Evolutionary conservation across 1,140 invertebrate genomes (phyloP), one percentile per base, ranked within the genome.

Genomic region (Trissolcus basalis): DNA sequence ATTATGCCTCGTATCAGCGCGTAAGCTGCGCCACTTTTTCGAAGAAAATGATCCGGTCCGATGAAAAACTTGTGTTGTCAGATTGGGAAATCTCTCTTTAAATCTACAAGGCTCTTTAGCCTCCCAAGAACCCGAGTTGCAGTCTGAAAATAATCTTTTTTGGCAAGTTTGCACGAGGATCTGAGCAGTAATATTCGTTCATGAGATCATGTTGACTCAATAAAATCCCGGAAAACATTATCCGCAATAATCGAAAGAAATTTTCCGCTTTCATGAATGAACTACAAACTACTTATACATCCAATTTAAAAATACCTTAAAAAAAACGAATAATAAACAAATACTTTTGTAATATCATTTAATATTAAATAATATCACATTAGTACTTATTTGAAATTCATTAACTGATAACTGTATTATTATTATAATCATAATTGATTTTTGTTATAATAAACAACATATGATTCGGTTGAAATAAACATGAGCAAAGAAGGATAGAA

Each of bases 51-150:
- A 78, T 78, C 68, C 61, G 9, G 61, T 32, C 49, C 67, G 63
- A 78, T 78, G 77, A 78, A 78, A 78, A 78, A 75, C 60, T 63
- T 16, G 71, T 74, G 71, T 71, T 78, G 77, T 78, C 77, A 78
- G 67, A 78, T 69, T 59, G 36, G 76, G 9, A 71, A 74, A 78
- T 78, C 76, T 73, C 60, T 48, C 70, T 61, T 64, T 74, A 74
- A 74, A 78, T 78, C 70, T 74, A 55, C 67, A 55, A 61, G 70
- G 67, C 67, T 78, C 74, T 74, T 74, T 77, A 70, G 73, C 56
- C 60, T 76, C 58, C n/a, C 16, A 49, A 41, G 36, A 76, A 44
- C 16, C 39, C 15, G 6, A 47, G 54, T 50, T 35, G 32, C 43
- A 33, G 51, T 36, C 59, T 41, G 45, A 55, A 61, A 65, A 70